A percentile compares a stretch with the other conserved stretches of the same genome.
Conservation (phyloP, 1,140 invertebrate species). For the Eumaeus atala region DNA sequence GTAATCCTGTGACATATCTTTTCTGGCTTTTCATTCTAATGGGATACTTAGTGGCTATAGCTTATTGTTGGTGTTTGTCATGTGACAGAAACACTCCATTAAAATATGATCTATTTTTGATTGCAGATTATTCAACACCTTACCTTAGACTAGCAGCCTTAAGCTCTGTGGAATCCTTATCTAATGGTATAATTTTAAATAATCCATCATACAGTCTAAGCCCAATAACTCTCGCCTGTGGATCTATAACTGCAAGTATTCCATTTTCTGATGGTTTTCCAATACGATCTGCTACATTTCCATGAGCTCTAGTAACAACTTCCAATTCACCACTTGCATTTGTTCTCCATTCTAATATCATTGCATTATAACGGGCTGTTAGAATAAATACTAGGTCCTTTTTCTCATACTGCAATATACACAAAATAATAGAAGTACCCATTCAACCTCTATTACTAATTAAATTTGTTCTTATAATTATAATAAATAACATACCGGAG, state of each 20-base stretch:
- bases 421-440: background rate
- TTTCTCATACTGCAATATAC: constrained; percentile 85
- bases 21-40: too few species aligned
- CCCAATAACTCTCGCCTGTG: constrained; percentile 94
- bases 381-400: constrained; percentile 97
- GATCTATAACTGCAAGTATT: constrained; percentile 96
- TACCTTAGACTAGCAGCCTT: constrained; percentile 94
- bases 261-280: constrained; percentile 94
- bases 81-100: too few species aligned
- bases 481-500: constrained; percentile 79
- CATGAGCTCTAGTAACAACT: constrained; percentile 96
- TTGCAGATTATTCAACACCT: background rate
- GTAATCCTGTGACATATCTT: too few species aligned
- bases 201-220: constrained; percentile 96
- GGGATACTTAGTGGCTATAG: too few species aligned
- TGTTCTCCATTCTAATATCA: constrained; percentile 93
- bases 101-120: background rate
- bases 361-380: constrained; percentile 95
- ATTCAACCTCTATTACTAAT: background rate
- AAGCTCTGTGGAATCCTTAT: constrained; percentile 93
- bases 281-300: constrained; percentile 94
- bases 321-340: constrained; percentile 83
- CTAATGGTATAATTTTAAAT: constrained; percentile 96
- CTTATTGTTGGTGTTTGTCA: too few species aligned
- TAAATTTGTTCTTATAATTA: background rate